Evolutionary conservation across 1,140 invertebrate species (phyloP), one percentile per base, ranked within the genome.

Genomic region (Cydia splendana): DNA sequence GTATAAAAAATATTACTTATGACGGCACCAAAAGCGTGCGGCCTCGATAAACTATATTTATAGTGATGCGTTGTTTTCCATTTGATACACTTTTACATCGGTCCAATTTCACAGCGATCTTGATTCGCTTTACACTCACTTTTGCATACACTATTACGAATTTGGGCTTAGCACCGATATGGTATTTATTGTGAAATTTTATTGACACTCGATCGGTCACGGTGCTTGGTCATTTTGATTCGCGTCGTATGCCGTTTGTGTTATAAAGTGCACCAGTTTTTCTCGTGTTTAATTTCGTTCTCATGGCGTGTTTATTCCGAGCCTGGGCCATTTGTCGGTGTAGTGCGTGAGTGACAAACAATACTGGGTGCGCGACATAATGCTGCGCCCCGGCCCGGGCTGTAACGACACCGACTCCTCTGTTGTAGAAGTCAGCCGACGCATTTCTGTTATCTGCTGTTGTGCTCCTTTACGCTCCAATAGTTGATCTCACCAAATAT

Each of bases 281-380:
- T 67, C 2, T 65, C 4, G 2, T 18, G 30, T 88, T 89, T 88
- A 88, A 88, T 89, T 85, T 85, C 82, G 85, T 84, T 87, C 80
- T 74, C 74, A 48, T 74, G 78, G 77, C 77, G 71, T 80, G 81
- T 86, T 85, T 85, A 88, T 88, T 84, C 85, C 76, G 82, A 75
- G 87, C 87, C 85, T 80, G 79, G 84, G 85, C 86, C 88, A 92
- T 93, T 93, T 91, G 91, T 93, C 90, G 88, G 82, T 78, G 81
- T 83, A 86, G 80, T 82, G 77, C 65, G 77, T 91, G 90, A 92
- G 87, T 91, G 91, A 91, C 91, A 88, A 87, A 92, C 91, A 92
- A 92, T 92, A 84, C 82, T 80, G 65, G 76, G 75, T 51, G 77
- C 65, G 76, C 88, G 91, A 62, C 91, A 85, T 90, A 89, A 91